Evolutionary conservation across 2,888 invertebrate species (phyloP).

Genomic region (Drosophila cyrtoloma): DNA sequence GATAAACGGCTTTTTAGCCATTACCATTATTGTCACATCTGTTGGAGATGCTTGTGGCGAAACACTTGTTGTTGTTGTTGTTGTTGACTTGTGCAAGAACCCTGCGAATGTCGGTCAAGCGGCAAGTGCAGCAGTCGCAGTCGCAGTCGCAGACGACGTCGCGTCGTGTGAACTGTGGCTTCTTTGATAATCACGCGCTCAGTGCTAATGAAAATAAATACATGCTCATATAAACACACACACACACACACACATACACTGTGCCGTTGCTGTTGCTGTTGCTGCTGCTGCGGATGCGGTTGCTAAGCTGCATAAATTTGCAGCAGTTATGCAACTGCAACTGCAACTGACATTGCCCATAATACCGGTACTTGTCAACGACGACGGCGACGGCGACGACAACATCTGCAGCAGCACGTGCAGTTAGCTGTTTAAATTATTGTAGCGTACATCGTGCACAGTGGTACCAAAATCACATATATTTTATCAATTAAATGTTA

Average conservation of each 20-base stretch:
- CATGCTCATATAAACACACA: not conserved
- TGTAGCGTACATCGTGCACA: conserved; percentile 57
- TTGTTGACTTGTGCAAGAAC: conserved; percentile 50
- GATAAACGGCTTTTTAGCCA: conserved; percentile 49
- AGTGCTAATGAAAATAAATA: conserved; percentile 37
- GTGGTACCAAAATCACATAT: conserved; percentile 25
- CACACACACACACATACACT: not conserved
- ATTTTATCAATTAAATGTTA: not conserved
- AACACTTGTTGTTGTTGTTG: conserved; percentile 7
- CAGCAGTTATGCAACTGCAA: conserved; percentile 73
- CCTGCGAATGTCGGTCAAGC: conserved; percentile 71
- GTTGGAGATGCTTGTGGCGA: conserved; percentile 33
- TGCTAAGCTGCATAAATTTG: conserved; percentile 70
- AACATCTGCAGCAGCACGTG: conserved; percentile 65
- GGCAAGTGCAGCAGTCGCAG: conserved; percentile 70
- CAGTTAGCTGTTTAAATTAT: conserved; percentile 71
- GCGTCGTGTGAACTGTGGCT: conserved; percentile 45
- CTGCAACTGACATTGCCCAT: conserved; percentile 68
- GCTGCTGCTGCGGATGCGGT: conserved; percentile 12
- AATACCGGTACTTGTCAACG: conserved; percentile 75
- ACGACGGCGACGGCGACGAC: conserved; percentile 22
- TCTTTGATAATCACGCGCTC: conserved; percentile 56
- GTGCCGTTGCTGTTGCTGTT: conserved; percentile 1
- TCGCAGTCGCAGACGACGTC: conserved; percentile 5
- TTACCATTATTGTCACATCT: conserved; percentile 52